A percentile compares a stretch with the other conserved stretches of the same genome.
Evolutionary conservation across 2,113 vertebrate species (phyloP).

Genomic region (Myotis brandtii): DNA sequence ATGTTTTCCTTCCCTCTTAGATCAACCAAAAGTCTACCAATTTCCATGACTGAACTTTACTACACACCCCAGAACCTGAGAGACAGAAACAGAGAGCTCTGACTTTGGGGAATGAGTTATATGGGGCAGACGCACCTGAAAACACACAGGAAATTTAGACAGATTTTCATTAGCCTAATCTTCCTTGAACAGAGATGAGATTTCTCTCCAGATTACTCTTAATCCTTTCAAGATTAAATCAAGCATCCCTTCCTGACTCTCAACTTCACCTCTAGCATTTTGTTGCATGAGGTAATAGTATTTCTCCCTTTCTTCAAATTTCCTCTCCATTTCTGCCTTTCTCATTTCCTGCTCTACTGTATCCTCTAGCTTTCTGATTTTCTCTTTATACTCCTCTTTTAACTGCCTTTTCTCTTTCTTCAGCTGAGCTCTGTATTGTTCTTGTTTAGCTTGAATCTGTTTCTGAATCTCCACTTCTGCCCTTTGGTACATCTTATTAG

Average conservation of each 20-base stretch:
- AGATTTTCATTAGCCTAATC: not conserved
- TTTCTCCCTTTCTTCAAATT: not conserved
- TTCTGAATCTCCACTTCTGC: constrained; percentile 75
- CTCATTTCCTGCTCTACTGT: too few relatives aligned
- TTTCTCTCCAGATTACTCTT: not conserved
- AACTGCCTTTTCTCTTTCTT: not conserved
- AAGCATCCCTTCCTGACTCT: fast-evolving
- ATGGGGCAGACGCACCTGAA: too few relatives aligned
- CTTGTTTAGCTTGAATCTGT: not conserved
- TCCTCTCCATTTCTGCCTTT: not conserved
- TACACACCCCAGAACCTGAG: not conserved
- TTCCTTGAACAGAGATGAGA: not conserved
- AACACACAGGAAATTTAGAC: not conserved
- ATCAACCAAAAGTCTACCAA: not conserved
- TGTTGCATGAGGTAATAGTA: fast-evolving
- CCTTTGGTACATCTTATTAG: not conserved
- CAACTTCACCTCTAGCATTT: not conserved
- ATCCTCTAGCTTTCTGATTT: too few relatives aligned
- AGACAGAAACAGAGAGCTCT: not conserved
- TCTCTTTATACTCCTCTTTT: too few relatives aligned
- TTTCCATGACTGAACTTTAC: not conserved
- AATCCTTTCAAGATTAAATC: fast-evolving
- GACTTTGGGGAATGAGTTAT: not conserved
- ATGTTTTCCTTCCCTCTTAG: not conserved
- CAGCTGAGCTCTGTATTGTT: not conserved